phyloP scores from a whole-genome alignment of 2,113 vertebrate species.

The Cynoglossus semilaevis region DNA sequence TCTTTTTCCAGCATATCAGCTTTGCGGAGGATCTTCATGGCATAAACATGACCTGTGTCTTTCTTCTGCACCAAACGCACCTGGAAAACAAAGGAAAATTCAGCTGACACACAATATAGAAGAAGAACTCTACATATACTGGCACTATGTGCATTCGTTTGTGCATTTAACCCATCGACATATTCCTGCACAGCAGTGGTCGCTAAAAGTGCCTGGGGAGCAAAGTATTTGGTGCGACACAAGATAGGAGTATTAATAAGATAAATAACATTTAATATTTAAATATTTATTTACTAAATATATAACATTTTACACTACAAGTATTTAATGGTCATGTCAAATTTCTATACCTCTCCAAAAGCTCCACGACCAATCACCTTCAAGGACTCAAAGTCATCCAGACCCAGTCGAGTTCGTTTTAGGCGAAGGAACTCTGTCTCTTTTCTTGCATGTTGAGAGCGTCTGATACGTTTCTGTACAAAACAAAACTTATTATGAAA shows the following conservation, averaged over 20 bases:
- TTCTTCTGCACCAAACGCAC: conserved; percentile 98
- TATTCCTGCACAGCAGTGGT: no score
- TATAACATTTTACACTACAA: no score
- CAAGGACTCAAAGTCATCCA: conserved; percentile 79
- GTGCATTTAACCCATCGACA: no score
- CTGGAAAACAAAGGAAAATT: conserved; percentile 60
- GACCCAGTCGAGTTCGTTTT: conserved; percentile 75
- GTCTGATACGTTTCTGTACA: conserved; percentile 71
- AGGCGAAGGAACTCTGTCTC: conserved; percentile 78
- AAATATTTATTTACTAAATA: no score
- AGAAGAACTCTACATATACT: neutral
- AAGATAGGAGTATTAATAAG: no score
- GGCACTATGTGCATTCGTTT: neutral
- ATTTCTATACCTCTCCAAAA: conserved; percentile 73
- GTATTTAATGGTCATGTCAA: no score
- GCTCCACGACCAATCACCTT: conserved; percentile 80
- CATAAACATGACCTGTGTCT: conserved; percentile 96
- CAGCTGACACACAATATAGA: neutral
- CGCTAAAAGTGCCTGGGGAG: no score
- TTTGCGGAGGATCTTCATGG: conserved; percentile 98
- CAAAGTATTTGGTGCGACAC: no score
- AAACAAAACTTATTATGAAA: conserved; percentile 11
- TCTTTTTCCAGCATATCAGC: conserved; percentile 99
- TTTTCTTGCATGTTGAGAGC: conserved; percentile 77
- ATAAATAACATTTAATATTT: no score